Evolutionary conservation across 2,888 invertebrate species (phyloP).

Genomic region (Junonia oenone): DNA sequence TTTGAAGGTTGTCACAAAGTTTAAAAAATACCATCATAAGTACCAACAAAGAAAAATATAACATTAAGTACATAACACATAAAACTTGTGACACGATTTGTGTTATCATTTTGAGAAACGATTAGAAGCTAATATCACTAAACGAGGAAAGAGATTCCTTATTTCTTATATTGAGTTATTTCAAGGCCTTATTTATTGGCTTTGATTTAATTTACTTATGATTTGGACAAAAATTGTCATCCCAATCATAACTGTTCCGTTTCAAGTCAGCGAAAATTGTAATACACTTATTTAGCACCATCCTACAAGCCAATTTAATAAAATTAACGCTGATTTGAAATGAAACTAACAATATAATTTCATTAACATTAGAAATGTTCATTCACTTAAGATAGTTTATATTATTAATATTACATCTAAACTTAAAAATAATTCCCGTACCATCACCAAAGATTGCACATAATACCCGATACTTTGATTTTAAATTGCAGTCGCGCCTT

Average conservation of each 20-base stretch:
- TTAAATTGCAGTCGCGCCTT: constrained; percentile 75
- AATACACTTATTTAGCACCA: constrained; percentile 56
- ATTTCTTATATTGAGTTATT: constrained; percentile 48
- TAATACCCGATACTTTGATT: constrained; percentile 88
- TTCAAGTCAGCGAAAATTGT: constrained; percentile 62
- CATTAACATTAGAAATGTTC: constrained; percentile 46
- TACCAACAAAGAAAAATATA: constrained; percentile 75
- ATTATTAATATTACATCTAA: constrained; percentile 36
- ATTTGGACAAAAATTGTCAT: constrained; percentile 73
- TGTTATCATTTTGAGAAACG: constrained; percentile 67
- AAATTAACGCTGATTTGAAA: constrained; percentile 65
- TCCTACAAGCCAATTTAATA: constrained; percentile 39
- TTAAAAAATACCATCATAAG: constrained; percentile 59
- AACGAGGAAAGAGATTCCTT: constrained; percentile 75
- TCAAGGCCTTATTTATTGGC: constrained; percentile 40
- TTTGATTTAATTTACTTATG: constrained; percentile 39
- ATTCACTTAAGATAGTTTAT: constrained; percentile 45
- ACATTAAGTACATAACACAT: constrained; percentile 67
- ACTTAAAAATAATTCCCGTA: constrained; percentile 71
- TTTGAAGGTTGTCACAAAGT: constrained; percentile 45
- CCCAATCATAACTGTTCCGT: constrained; percentile 69
- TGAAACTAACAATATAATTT: constrained; percentile 52
- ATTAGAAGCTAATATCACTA: constrained; percentile 80
- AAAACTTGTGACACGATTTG: constrained; percentile 75
- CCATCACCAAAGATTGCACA: constrained; percentile 91